These are phyloP conservation scores for Etheostoma cragini DNA, from an alignment of 2,113 vertebrate genomes.

Conservation along the genomic window DNA sequence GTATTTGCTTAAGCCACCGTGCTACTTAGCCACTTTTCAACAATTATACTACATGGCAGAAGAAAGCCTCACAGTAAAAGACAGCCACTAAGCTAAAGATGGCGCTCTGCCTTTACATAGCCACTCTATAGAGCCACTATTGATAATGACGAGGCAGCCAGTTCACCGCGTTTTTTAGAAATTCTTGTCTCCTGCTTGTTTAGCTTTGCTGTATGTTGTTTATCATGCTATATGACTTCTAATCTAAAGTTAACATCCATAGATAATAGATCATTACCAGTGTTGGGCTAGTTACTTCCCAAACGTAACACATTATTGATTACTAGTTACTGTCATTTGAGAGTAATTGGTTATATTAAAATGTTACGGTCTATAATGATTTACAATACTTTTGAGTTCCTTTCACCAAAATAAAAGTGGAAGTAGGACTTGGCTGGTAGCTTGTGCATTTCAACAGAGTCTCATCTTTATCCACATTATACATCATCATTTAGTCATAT, in stretches of 20 bases:
- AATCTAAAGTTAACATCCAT: background rate
- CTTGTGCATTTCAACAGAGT: too few species aligned
- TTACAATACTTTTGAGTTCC: too few species aligned
- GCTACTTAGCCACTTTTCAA: background rate
- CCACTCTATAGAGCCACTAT: slow-evolving; percentile 1
- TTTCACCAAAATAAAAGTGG: too few species aligned
- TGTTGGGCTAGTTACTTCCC: too few species aligned
- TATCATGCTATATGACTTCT: background rate
- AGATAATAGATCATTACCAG: background rate
- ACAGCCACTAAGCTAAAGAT: background rate
- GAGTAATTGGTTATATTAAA: too few species aligned
- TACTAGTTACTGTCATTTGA: too few species aligned
- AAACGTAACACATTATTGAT: too few species aligned
- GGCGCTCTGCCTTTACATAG: background rate
- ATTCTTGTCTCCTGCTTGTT: background rate
- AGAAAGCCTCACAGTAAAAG: background rate
- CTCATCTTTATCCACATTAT: too few species aligned
- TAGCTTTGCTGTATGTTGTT: background rate
- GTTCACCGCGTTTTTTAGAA: background rate
- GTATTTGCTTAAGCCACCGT: background rate
- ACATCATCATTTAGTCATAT: too few species aligned
- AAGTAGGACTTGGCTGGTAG: too few species aligned
- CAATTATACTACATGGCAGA: background rate
- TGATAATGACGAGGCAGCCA: background rate
- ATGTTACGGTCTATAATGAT: too few species aligned